Base-by-base conservation (phyloP, 2,113 vertebrate species). In the Murina feae region DNA sequence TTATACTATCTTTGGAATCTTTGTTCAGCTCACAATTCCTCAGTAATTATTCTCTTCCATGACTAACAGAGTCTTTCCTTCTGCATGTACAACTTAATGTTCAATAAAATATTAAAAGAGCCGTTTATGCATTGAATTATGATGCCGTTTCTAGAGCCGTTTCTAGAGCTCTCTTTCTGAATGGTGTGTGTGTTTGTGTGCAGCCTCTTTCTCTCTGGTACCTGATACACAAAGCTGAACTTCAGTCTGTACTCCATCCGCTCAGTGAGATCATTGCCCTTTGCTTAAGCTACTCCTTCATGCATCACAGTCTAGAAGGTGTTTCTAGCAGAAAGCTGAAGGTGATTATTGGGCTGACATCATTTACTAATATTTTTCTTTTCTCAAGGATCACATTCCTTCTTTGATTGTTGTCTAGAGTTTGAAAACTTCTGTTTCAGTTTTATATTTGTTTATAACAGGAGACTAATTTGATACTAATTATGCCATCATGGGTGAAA, bases 181-280 rank as follows among this genome's bases (percentile, higher is more conserved):
- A 0, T 75, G 14, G 6, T 82, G 3, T 76, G 74, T 76, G 74
- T 51, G 17, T 58, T 23, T 39, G 20, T 82, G 4, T 60, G 5
- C 53, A 95, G 12, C 39, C 93, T 81, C 79, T 93, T 97, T 93
- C 91, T 96, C 90, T 83, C 85, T 95, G 89, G 42, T 96, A 93
- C 12, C 42, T 89, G 58, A 9, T 44, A 20, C 14, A 60, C 39
- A 91, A n/a, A 91, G 91, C 39, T 83, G 9, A 37, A 66, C 6
- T 53, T 42, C 44, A 76, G 9, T 69, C 14, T 89, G 30, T 39
- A 60, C 47, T 25, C 60, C 18, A 58, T 68, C 66, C 44, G 16
- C 25, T 94, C 35, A 49, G 18, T 49, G 39, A 81, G 35, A 53
- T 89, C 21, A 21, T 44, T 63, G 39, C 78, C 32, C 35, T 91